Conservation (phyloP, 2,888 invertebrate genomes). For the Gortyna flavago region DNA sequence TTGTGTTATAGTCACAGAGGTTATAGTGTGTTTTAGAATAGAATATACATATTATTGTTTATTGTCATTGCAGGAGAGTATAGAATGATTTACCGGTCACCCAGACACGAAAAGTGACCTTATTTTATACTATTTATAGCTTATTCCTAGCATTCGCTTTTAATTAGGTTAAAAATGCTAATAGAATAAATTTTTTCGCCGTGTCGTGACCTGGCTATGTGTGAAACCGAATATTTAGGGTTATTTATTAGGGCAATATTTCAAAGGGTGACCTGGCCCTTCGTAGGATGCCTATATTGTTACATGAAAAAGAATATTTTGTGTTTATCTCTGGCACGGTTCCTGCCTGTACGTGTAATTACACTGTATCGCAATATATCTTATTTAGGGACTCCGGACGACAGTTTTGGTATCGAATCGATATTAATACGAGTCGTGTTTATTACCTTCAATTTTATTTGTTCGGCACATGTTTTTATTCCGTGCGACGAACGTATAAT, state of each 20-base stretch:
- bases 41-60: neutral
- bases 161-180: constrained; percentile 77
- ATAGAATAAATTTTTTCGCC: constrained; percentile 68
- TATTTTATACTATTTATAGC: neutral
- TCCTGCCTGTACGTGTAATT: constrained; percentile 53
- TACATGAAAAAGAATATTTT: constrained; percentile 57
- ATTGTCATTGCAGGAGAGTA: neutral
- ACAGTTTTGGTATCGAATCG: constrained; percentile 44
- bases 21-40: neutral
- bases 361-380: constrained; percentile 55
- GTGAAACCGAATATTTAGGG: constrained; percentile 66
- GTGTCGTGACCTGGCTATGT: constrained; percentile 66
- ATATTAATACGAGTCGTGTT: constrained; percentile 50
- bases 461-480: constrained; percentile 37
- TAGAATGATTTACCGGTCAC: neutral
- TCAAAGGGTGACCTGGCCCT: constrained; percentile 61
- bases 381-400: constrained; percentile 40
- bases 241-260: constrained; percentile 68
- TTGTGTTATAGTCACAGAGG: neutral
- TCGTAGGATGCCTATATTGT: constrained; percentile 44
- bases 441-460: constrained; percentile 49
- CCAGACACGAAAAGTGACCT: neutral
- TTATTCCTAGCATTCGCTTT: constrained; percentile 27
- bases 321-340: constrained; percentile 45
- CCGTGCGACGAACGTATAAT: neutral